phyloP scores from a whole-genome alignment of 2,113 vertebrate species.

The Ancistrus triradiatus region DNA sequence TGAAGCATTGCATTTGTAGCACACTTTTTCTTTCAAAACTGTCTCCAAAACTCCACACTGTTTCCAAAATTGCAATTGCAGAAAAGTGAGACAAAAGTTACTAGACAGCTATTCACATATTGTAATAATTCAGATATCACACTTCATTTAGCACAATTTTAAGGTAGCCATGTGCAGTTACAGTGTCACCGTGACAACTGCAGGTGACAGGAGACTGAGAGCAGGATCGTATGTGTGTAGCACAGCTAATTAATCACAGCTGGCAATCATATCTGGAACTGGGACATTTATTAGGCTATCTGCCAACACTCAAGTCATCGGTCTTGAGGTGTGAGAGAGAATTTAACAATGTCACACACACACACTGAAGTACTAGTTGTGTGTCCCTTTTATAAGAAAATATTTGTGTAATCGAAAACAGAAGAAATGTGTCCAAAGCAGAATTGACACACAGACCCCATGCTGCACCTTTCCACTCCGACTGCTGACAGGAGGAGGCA shows the following conservation, averaged over 20 bases:
- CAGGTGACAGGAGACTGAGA: conserved; percentile 9
- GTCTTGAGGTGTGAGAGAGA: background rate
- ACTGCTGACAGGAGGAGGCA: conserved; percentile 59
- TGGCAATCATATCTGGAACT: conserved; percentile 55
- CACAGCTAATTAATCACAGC: conserved; percentile 57
- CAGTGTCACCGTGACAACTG: conserved; percentile 49
- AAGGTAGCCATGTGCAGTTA: conserved; percentile 47
- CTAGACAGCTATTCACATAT: too few relatives aligned
- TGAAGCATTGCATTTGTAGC: too few relatives aligned
- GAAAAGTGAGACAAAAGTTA: too few relatives aligned
- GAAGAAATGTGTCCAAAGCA: too few relatives aligned
- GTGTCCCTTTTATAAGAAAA: background rate
- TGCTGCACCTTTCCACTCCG: too few relatives aligned
- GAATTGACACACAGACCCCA: too few relatives aligned
- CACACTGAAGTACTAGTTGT: background rate
- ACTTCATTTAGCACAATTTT: conserved; percentile 65
- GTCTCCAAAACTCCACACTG: too few relatives aligned
- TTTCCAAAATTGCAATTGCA: too few relatives aligned
- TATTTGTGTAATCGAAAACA: too few relatives aligned
- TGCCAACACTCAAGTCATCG: conserved; percentile 20
- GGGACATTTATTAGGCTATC: conserved; percentile 51
- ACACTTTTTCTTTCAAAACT: too few relatives aligned
- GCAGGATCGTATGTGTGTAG: conserved; percentile 10
- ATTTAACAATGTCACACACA: background rate
- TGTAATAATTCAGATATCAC: conserved; percentile 65